These are phyloP conservation scores for Heteractis magnifica DNA, from an alignment of 92 coral and sea anemone species.

Conservation along the genomic window DNA sequence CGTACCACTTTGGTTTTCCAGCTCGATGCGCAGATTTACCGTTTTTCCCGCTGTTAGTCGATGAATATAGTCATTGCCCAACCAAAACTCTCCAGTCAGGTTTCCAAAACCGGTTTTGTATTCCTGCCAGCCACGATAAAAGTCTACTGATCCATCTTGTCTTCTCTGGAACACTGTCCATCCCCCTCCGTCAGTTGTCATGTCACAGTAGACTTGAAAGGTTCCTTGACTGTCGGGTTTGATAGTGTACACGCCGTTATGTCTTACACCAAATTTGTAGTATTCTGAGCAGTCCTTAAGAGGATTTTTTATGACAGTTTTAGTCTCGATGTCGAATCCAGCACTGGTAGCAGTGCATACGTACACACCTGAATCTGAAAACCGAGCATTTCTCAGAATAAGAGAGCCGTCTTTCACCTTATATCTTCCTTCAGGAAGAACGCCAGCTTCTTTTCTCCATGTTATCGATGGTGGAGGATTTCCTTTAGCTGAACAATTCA, in stretches of 20 bases:
- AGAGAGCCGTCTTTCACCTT: not conserved
- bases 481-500: conserved; percentile 4
- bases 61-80: not conserved
- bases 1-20: not conserved
- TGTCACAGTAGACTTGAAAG: not conserved
- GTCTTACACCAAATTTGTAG: not conserved
- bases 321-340: not conserved
- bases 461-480: not conserved
- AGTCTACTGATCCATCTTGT: too few species aligned
- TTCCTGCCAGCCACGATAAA: not conserved
- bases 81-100: not conserved
- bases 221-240: not conserved
- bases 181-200: not conserved
- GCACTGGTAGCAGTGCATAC: not conserved
- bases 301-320: not conserved
- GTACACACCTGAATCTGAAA: not conserved
- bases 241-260: not conserved
- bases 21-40: not conserved
- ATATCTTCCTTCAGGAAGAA: not conserved
- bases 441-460: not conserved
- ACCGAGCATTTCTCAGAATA: too few species aligned
- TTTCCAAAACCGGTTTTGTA: not conserved
- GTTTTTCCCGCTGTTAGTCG: not conserved
- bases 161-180: conserved; percentile 9
- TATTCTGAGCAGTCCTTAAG: not conserved